Evolutionary conservation across 2,113 vertebrate species (phyloP), one percentile per base, ranked within the genome.

Genomic region (Brachyistius frenatus): DNA sequence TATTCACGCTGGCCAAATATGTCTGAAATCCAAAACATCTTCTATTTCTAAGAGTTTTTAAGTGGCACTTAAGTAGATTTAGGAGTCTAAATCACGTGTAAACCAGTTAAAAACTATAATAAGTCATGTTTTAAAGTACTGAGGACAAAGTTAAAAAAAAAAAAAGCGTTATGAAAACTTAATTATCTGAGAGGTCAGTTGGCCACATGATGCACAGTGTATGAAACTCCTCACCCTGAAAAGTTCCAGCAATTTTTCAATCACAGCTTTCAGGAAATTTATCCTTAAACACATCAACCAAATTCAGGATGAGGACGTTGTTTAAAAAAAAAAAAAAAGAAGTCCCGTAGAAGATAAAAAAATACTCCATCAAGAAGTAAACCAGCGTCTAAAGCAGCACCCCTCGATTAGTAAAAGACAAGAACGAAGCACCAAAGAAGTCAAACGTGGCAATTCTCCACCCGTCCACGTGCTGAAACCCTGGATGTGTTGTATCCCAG

Each of bases 131-230:
- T 75, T 46, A 23, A 7, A 77, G 68, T 69, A 67, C 31, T 52
- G 37, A 15, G 9, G 60, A 75, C n/a, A 69, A 7, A n/a, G 55
- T 62, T 44, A 13, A 44, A 32, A 50, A 52, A 53, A 53, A 33
- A 35, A 69, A 23, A 23, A 23, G 23, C 23, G 50, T 30, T 6
- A 23, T 30, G 7, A 50, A 67, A 61, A 30, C 46, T 33, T 35
- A 32, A 55, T 69, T 49, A 16, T 78, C 16, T 35, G 61, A 69
- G 78, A 78, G 56, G 79, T 86, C 66, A 74, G 31, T 14, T 81
- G 84, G 76, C 79, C 54, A 68, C 11, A n/a, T 35, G 76, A 65
- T 60, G 73, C 77, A 73, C 81, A 77, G 78, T 61, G 77, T 66
- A 56, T 30, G 36, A 73, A 84, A 77, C 60, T 35, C 54, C 57